Percentiles rank a stretch among this genome's conserved stretches.
Conservation (phyloP, 2,797 vertebrate species). For the Acrossocheilus fasciatus region DNA sequence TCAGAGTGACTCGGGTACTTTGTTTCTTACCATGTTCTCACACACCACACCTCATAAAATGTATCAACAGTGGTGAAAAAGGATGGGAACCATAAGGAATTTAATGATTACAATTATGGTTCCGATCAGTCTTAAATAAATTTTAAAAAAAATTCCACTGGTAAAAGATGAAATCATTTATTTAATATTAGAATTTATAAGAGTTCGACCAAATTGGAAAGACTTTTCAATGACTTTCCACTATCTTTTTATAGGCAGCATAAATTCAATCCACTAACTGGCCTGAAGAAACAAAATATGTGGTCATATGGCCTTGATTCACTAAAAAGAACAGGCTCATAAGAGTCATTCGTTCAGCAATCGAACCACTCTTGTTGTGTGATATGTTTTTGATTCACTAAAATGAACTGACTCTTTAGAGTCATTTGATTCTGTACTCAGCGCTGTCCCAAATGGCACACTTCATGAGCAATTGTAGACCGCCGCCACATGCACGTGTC, state of each 20-base stretch:
- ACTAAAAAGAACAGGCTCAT: not conserved
- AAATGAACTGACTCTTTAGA: not conserved
- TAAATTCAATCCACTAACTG: not conserved
- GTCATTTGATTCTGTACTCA: not conserved
- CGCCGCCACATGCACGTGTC: not conserved
- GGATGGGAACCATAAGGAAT: too few relatives aligned
- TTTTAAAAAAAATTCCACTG: not conserved
- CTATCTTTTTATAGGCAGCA: not conserved
- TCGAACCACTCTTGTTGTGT: too few relatives aligned
- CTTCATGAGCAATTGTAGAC: not conserved
- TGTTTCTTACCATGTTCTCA: slow-evolving; percentile 3
- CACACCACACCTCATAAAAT: not conserved
- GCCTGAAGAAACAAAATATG: not conserved
- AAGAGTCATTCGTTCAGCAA: not conserved
- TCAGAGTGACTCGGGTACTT: not conserved
- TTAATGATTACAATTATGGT: not conserved
- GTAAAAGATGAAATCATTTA: not conserved
- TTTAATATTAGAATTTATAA: not conserved
- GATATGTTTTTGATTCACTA: not conserved
- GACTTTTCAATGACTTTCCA: not conserved
- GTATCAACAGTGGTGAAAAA: not conserved
- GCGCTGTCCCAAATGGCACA: not conserved
- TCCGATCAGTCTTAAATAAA: not conserved
- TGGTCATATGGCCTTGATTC: not conserved
- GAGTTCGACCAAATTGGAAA: not conserved